Percentiles rank a stretch among this genome's conserved stretches.
These are phyloP conservation scores for Cephus pygmeus DNA, from an alignment of 2,888 invertebrate genomes.

Conservation along the genomic window DNA sequence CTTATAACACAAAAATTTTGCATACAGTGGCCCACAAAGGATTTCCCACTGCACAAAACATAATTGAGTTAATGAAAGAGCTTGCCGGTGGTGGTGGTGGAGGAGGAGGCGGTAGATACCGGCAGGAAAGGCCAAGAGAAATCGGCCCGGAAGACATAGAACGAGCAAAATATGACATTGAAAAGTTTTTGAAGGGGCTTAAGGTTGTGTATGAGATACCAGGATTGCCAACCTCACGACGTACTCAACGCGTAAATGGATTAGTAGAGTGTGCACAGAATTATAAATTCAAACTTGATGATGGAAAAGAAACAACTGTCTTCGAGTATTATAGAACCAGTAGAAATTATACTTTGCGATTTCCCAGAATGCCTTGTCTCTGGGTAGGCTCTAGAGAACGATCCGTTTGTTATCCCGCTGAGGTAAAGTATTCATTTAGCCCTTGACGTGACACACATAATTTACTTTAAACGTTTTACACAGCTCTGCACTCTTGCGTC, in stretches of 20 bases:
- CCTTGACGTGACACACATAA: background rate
- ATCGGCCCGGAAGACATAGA: slow-evolving; percentile 42
- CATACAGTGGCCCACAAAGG: slow-evolving; percentile 81
- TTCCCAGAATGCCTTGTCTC: slow-evolving; percentile 83
- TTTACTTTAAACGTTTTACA: background rate
- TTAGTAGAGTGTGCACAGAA: slow-evolving; percentile 56
- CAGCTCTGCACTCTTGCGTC: slow-evolving; percentile 70
- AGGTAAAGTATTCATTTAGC: slow-evolving; percentile 66
- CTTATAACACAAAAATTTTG: slow-evolving; percentile 9
- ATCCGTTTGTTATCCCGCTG: slow-evolving; percentile 84
- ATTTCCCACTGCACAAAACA: slow-evolving; percentile 72
- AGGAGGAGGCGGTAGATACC: slow-evolving; percentile 34
- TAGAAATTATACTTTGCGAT: slow-evolving; percentile 67
- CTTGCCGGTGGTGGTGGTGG: slow-evolving; percentile 33
- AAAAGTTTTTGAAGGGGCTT: slow-evolving; percentile 65
- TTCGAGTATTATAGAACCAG: slow-evolving; percentile 64
- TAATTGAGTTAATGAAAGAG: slow-evolving; percentile 67
- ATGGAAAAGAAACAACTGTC: slow-evolving; percentile 63
- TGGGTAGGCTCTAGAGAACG: slow-evolving; percentile 81
- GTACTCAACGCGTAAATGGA: slow-evolving; percentile 67
- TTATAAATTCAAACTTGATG: slow-evolving; percentile 60
- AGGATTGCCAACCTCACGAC: slow-evolving; percentile 57
- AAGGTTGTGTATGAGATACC: slow-evolving; percentile 68
- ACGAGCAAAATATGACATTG: slow-evolving; percentile 37
- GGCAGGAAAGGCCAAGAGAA: slow-evolving; percentile 43